Conservation (phyloP, 2,888 invertebrate species). For the Tryphoninae sp. region DNA sequence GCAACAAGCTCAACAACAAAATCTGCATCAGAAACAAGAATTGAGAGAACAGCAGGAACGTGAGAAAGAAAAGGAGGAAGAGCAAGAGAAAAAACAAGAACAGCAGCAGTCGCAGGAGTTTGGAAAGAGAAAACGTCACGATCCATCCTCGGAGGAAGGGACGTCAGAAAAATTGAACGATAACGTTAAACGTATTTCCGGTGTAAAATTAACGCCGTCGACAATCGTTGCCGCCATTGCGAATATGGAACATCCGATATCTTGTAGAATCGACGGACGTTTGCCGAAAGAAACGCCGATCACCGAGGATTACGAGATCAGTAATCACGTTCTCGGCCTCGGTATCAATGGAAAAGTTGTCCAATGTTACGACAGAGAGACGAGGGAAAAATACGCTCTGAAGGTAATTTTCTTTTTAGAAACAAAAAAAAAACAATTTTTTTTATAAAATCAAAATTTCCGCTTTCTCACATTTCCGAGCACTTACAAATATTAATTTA, state of each 20-base stretch:
- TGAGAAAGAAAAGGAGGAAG: background rate
- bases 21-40: conserved; percentile 2
- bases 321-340: conserved; percentile 95
- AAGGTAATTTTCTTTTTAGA: conserved; percentile 85
- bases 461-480: too few species aligned
- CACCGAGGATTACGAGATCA: conserved; percentile 95
- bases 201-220: conserved; percentile 23
- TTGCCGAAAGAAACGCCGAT: conserved; percentile 91
- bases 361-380: conserved; percentile 92
- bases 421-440: background rate
- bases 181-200: conserved; percentile 45
- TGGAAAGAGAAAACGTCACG: conserved; percentile 69
- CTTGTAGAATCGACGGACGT: conserved; percentile 75
- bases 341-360: conserved; percentile 99
- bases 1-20: conserved; percentile 10
- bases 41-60: too few species aligned
- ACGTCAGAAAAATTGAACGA: conserved; percentile 60
- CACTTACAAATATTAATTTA: too few species aligned
- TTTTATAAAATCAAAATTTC: too few species aligned
- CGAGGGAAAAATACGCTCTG: conserved; percentile 92
- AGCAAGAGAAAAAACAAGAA: conserved; percentile 57
- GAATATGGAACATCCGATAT: conserved; percentile 71
- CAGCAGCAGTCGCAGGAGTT: conserved; percentile 55
- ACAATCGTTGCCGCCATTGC: conserved; percentile 23
- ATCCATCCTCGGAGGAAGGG: conserved; percentile 37